Conservation (phyloP, 2,113 vertebrate species). For the Malurus elegans region DNA sequence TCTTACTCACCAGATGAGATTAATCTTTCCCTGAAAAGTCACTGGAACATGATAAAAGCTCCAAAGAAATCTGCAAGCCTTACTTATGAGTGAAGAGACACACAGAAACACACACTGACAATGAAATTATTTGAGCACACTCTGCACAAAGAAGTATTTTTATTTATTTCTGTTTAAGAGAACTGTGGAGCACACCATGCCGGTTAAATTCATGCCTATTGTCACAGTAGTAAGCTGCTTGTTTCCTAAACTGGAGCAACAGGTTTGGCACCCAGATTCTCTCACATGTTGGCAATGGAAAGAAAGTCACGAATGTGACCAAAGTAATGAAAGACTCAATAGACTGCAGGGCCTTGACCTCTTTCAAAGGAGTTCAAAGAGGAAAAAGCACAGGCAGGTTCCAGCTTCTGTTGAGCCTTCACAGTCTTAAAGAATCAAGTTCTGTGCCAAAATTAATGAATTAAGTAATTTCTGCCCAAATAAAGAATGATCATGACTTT, state of each 20-base stretch:
- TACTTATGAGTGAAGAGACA: not conserved
- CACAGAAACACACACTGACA: not conserved
- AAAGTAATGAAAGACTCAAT: not conserved
- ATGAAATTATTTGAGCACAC: not conserved
- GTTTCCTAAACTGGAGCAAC: not conserved
- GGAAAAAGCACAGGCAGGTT: not conserved
- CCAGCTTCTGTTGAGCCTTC: not conserved
- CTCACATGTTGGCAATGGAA: not conserved
- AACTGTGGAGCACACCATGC: not conserved
- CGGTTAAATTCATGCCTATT: not conserved
- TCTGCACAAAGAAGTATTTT: not conserved
- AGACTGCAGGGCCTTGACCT: not conserved
- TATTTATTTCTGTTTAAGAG: not conserved
- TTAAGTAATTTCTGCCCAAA: not conserved
- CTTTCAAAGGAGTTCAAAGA: not conserved
- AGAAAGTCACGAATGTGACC: not conserved
- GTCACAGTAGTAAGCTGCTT: not conserved
- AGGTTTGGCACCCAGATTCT: not conserved
- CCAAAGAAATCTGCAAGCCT: not conserved
- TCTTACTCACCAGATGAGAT: not conserved
- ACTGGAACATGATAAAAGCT: not conserved
- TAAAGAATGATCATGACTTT: not conserved
- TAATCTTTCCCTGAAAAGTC: not conserved
- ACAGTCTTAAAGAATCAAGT: not conserved
- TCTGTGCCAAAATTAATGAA: not conserved